Conservation (phyloP, 2,888 invertebrate species). For the Ischnura elegans region DNA sequence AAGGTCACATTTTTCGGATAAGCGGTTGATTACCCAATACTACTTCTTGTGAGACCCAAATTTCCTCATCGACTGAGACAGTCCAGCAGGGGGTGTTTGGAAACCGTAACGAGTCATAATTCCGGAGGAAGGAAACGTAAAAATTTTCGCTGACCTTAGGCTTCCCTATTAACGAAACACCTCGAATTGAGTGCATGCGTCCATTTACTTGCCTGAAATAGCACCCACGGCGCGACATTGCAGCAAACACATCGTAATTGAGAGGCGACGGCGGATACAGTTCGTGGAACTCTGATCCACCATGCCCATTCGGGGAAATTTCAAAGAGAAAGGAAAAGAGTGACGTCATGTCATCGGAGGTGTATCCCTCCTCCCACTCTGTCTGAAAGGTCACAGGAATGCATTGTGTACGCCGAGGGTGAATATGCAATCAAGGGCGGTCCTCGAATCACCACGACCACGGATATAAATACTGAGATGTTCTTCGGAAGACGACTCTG, state of each 20-base stretch:
- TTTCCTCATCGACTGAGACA: no score
- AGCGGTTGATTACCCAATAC: no score
- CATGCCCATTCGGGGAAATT: not conserved
- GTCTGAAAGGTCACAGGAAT: not conserved
- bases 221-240: not conserved
- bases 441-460: not conserved
- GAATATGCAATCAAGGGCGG: conserved; percentile 35
- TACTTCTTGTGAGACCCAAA: no score
- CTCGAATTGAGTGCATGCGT: not conserved
- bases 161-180: not conserved
- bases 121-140: not conserved
- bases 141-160: not conserved
- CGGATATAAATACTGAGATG: no score
- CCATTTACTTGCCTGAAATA: not conserved
- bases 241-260: not conserved
- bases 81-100: no score
- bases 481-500: no score
- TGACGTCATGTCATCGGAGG: not conserved
- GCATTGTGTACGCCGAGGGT: not conserved
- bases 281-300: not conserved
- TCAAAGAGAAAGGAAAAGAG: not conserved
- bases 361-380: not conserved
- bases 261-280: not conserved
- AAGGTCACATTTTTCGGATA: no score
- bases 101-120: not conserved